phyloP scores from a whole-genome alignment of 2,888 invertebrate genomes.

The Latrodectus hesperus region DNA sequence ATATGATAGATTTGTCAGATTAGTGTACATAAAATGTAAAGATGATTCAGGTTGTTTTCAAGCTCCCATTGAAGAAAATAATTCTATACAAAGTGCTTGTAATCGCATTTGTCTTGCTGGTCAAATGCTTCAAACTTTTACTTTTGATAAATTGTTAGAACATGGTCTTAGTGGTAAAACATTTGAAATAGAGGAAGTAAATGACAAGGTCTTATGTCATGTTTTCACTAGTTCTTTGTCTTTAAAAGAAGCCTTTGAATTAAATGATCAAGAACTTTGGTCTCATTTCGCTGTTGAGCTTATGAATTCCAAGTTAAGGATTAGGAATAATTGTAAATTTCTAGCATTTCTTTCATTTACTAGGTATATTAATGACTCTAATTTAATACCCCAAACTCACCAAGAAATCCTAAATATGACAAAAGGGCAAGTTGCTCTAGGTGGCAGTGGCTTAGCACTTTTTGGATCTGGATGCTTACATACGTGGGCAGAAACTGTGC shows the following conservation, averaged over 20 bases:
- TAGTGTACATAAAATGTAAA: slow-evolving; percentile 88
- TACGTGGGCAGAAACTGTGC: slow-evolving; percentile 87
- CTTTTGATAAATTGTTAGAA: slow-evolving; percentile 89
- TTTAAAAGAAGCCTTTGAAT: slow-evolving; percentile 82
- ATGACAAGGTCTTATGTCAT: slow-evolving; percentile 81
- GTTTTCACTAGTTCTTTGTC: slow-evolving; percentile 84
- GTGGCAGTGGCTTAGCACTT: slow-evolving; percentile 92
- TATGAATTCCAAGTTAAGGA: slow-evolving; percentile 82
- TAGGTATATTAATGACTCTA: slow-evolving; percentile 80
- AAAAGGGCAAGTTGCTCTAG: slow-evolving; percentile 88
- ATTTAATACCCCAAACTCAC: slow-evolving; percentile 43
- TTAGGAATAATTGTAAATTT: slow-evolving; percentile 84
- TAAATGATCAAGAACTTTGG: slow-evolving; percentile 89
- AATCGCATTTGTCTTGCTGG: slow-evolving; percentile 85
- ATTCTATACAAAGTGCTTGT: slow-evolving; percentile 83
- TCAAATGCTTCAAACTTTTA: slow-evolving; percentile 87
- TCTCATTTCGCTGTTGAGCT: slow-evolving; percentile 88
- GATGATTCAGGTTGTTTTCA: slow-evolving; percentile 88
- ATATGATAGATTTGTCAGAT: slow-evolving; percentile 81
- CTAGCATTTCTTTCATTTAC: slow-evolving; percentile 92
- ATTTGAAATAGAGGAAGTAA: slow-evolving; percentile 84
- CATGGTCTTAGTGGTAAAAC: slow-evolving; percentile 86
- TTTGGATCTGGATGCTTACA: slow-evolving; percentile 93
- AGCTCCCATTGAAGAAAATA: slow-evolving; percentile 80
- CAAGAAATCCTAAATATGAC: slow-evolving; percentile 79